Conservation (phyloP, 2,888 invertebrate genomes). For the Frankliniella fusca region DNA sequence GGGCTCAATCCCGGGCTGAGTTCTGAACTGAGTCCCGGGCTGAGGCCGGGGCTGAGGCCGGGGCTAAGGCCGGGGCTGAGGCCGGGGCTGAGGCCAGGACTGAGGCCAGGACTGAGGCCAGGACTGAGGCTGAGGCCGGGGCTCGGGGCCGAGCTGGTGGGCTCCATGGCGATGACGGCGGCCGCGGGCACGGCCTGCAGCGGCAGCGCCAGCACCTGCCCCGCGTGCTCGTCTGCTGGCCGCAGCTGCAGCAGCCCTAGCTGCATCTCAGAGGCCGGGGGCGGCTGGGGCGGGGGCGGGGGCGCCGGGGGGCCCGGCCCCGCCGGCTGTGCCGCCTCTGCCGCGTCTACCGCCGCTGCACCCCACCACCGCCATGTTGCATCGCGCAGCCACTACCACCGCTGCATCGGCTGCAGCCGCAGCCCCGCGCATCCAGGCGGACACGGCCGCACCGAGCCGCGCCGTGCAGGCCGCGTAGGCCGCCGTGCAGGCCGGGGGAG, state of each 20-base stretch:
- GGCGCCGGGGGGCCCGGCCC: neutral
- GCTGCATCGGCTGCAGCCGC: neutral
- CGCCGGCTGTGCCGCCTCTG: neutral
- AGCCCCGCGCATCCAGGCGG: neutral
- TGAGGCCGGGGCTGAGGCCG: neutral
- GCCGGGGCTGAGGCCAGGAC: neutral
- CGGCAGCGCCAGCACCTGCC: neutral
- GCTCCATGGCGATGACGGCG: neutral
- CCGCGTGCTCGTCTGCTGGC: neutral
- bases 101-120: neutral
- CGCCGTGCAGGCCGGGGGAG: neutral
- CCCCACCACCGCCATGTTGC: slow-evolving; percentile 1
- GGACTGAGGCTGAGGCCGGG: slow-evolving; percentile 7
- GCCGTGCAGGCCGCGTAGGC: neutral
- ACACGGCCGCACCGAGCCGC: neutral
- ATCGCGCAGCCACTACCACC: neutral
- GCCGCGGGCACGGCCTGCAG: too few species aligned
- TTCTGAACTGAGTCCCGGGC: neutral
- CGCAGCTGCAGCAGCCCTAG: slow-evolving; percentile 15
- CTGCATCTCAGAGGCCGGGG: neutral
- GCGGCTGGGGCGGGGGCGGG: neutral
- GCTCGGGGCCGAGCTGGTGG: slow-evolving; percentile 4
- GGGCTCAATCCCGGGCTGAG: neutral
- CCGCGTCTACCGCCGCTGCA: neutral
- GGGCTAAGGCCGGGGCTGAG: slow-evolving; percentile 15